These are phyloP conservation scores for Typhlomys cinereus DNA, from an alignment of 2,113 vertebrate genomes.

Conservation along the genomic window DNA sequence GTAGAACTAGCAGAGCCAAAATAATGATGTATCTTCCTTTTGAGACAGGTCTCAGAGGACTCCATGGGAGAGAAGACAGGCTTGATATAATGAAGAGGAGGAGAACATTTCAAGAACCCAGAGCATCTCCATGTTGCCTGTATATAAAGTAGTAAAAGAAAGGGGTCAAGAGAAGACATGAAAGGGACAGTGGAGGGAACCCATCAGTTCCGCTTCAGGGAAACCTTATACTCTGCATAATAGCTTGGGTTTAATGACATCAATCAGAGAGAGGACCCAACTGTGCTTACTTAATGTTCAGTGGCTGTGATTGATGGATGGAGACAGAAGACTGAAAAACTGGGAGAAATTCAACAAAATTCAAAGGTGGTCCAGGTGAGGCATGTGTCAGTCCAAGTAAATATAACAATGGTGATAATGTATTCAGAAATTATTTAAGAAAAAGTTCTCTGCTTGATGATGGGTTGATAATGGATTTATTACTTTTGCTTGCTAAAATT, in stretches of 20 bases:
- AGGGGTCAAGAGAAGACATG: not conserved
- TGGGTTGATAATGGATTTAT: not conserved
- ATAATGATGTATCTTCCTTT: not conserved
- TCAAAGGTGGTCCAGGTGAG: not conserved
- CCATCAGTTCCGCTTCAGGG: not conserved
- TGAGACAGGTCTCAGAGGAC: not conserved
- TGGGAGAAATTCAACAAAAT: not conserved
- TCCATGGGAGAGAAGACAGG: not conserved
- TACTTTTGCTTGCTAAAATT: not conserved
- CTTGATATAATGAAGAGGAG: constrained; percentile 21
- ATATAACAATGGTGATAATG: not conserved
- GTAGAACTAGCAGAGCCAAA: not conserved
- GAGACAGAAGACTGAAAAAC: not conserved
- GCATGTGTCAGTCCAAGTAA: not conserved
- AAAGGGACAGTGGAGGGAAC: not conserved
- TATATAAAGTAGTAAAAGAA: not conserved
- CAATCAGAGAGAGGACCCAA: not conserved
- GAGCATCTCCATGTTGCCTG: not conserved
- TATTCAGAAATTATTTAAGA: not conserved
- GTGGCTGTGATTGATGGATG: not conserved
- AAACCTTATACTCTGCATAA: not conserved
- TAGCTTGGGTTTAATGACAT: not conserved
- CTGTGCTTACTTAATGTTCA: not conserved
- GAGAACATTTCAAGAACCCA: not conserved
- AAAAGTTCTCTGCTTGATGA: not conserved